Percentiles rank a stretch among this genome's conserved stretches.
Evolutionary conservation across 2,888 invertebrate species (phyloP).

Genomic region (Taphrorychus bicolor): DNA sequence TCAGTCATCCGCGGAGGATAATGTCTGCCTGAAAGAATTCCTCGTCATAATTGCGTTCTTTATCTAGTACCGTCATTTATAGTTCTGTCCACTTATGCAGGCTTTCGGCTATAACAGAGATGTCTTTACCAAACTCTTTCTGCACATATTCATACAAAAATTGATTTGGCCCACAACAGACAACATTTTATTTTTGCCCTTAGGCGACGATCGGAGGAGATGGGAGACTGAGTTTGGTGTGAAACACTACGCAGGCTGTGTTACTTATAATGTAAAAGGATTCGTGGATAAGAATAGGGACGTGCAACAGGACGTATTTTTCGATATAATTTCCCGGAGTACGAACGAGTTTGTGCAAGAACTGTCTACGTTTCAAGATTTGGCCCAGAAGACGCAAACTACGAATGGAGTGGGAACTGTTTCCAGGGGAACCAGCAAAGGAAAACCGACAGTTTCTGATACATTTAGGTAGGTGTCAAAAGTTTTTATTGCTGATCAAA

Average conservation of each 20-base stretch:
- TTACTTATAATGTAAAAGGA: constrained; percentile 82
- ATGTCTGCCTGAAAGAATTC: too few species aligned
- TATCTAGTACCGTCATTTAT: too few species aligned
- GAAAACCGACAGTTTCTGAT: constrained; percentile 88
- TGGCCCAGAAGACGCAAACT: constrained; percentile 44
- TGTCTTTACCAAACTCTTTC: too few species aligned
- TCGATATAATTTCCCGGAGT: constrained; percentile 86
- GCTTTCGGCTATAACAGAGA: too few species aligned
- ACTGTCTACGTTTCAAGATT: constrained; percentile 70
- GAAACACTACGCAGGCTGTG: constrained; percentile 87
- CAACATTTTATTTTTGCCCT: neutral
- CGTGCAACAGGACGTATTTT: constrained; percentile 91
- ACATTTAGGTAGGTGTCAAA: constrained; percentile 75
- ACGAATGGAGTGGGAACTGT: constrained; percentile 66
- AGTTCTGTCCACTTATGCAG: too few species aligned
- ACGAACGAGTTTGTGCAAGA: constrained; percentile 84
- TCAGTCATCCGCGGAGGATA: too few species aligned
- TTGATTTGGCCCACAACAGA: too few species aligned
- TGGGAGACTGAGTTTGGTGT: constrained; percentile 94
- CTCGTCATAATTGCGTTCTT: too few species aligned
- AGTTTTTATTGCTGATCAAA: constrained; percentile 4
- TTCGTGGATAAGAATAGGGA: constrained; percentile 93
- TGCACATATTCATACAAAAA: too few species aligned
- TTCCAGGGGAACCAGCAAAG: constrained; percentile 86
- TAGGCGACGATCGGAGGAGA: constrained; percentile 77